A percentile compares a stretch with the other conserved stretches of the same genome.
Evolutionary conservation across 2,797 vertebrate genomes (phyloP).

Genomic region (Lacerta viridis): DNA sequence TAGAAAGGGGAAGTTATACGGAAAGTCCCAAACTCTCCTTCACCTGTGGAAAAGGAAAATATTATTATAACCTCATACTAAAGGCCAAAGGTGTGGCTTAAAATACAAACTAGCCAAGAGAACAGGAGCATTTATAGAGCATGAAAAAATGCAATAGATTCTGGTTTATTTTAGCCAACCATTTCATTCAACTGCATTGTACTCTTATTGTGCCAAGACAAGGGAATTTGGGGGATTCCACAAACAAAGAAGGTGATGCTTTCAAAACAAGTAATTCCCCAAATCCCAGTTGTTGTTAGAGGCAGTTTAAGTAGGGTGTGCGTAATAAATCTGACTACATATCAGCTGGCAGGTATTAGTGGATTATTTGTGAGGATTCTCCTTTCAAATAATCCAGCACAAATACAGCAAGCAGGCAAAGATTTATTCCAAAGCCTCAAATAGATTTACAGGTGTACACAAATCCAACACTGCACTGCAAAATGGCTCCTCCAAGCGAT

Average conservation of each 20-base stretch:
- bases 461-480: neutral
- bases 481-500: neutral
- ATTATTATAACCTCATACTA: neutral
- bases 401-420: neutral
- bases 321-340: neutral
- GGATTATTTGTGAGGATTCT: neutral
- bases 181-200: neutral
- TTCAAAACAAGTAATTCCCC: constrained; percentile 14
- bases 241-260: neutral
- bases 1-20: neutral
- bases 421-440: neutral
- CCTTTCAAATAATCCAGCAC: constrained; percentile 1
- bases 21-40: neutral
- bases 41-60: neutral
- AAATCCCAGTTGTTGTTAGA: constrained; percentile 25
- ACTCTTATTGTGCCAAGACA: neutral
- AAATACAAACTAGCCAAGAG: neutral
- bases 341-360: neutral
- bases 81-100: neutral
- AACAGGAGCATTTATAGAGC: neutral
- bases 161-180: neutral
- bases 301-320: neutral
- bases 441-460: neutral
- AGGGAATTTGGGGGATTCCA: too few species aligned
- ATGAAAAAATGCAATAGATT: neutral